Percentiles rank a stretch among this genome's conserved stretches.
Conservation (phyloP, 2,888 invertebrate species). For the Tethea ocularis region DNA sequence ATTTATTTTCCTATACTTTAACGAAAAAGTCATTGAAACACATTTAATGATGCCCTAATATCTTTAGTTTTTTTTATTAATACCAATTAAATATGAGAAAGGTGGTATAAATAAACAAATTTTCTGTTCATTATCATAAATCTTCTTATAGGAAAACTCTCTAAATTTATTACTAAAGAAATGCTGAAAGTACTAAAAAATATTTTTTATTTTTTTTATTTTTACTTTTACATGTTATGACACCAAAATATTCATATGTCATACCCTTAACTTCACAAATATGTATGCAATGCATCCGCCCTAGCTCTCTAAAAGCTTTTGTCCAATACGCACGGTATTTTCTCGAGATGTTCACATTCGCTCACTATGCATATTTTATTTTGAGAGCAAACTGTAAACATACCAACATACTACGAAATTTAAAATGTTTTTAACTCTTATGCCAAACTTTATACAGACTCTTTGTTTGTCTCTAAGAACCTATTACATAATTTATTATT, state of each 20-base stretch:
- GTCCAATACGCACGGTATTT: slow-evolving; percentile 58
- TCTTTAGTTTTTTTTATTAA: no score
- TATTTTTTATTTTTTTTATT: background rate
- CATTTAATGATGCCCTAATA: no score
- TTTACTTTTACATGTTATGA: no score
- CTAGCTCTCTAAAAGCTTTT: slow-evolving; percentile 70
- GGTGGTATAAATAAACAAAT: no score
- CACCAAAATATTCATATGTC: slow-evolving; percentile 19
- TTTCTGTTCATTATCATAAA: no score
- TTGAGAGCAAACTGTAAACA: slow-evolving; percentile 17
- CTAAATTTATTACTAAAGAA: no score
- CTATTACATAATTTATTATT: no score
- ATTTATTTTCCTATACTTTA: background rate
- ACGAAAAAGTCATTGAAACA: no score
- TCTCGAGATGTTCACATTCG: slow-evolving; percentile 50
- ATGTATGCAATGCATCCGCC: slow-evolving; percentile 37
- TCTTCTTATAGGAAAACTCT: no score
- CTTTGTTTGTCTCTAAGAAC: background rate
- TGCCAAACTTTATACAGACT: background rate
- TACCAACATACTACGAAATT: slow-evolving; percentile 13
- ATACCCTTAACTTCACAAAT: slow-evolving; percentile 32
- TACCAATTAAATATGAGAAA: no score
- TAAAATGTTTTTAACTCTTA: background rate
- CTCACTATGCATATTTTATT: slow-evolving; percentile 63
- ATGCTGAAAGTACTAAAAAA: no score